Evolutionary conservation across 35 echinoderm and acorn worm species (phyloP).

Genomic region (Stichopus chloronotus): DNA sequence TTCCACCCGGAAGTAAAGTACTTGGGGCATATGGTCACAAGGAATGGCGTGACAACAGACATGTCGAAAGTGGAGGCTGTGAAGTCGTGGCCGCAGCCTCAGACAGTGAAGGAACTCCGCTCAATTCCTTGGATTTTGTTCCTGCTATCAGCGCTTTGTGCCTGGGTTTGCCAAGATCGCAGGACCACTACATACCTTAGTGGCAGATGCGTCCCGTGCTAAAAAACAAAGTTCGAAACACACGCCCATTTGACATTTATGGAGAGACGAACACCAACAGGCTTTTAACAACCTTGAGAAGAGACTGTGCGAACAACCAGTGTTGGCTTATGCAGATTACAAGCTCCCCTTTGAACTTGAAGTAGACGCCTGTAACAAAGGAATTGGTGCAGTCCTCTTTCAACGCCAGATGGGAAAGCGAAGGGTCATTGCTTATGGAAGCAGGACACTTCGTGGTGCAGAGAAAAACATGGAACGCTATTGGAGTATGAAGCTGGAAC

Average conservation of each 20-base stretch:
- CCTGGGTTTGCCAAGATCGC: constrained; percentile 62
- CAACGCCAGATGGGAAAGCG: constrained; percentile 58
- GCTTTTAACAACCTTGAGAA: constrained; percentile 65
- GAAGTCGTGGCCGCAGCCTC: constrained; percentile 53
- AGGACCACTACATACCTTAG: neutral
- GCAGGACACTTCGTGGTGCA: constrained; percentile 52
- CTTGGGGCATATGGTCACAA: constrained; percentile 68
- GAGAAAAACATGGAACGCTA: constrained; percentile 63
- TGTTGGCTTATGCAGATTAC: constrained; percentile 77
- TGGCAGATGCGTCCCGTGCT: neutral
- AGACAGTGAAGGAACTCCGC: constrained; percentile 44
- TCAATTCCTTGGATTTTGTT: constrained; percentile 64
- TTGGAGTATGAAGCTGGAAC: constrained; percentile 74
- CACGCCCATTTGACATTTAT: neutral
- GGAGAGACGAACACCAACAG: constrained; percentile 54
- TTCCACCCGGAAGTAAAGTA: constrained; percentile 51
- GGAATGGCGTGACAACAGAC: constrained; percentile 57
- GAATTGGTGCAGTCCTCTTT: constrained; percentile 62
- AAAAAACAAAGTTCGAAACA: neutral
- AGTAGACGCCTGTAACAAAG: constrained; percentile 59
- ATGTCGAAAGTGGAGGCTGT: constrained; percentile 34
- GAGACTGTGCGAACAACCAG: constrained; percentile 58
- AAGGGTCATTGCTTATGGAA: constrained; percentile 65
- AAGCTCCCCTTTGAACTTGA: constrained; percentile 58
- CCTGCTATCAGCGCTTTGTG: constrained; percentile 65